These are phyloP conservation scores for Halcyon malimbica DNA, from an alignment of 2,113 vertebrate genomes.

Conservation along the genomic window DNA sequence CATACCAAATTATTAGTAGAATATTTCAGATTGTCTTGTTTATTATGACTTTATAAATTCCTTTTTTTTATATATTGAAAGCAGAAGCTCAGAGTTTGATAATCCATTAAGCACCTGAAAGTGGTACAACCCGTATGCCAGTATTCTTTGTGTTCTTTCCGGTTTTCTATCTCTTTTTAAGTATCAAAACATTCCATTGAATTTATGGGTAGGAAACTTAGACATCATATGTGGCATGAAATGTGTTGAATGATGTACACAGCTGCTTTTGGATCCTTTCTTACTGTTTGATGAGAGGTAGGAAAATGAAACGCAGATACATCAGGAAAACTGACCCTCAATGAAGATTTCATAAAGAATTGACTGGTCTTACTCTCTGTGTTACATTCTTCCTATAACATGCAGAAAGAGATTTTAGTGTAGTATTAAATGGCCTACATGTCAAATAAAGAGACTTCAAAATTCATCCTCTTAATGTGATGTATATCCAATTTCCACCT, in stretches of 20 bases:
- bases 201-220: not conserved
- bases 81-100: not conserved
- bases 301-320: not conserved
- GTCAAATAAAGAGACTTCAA: not conserved
- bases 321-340: not conserved
- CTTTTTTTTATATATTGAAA: not conserved
- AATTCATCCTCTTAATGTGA: not conserved
- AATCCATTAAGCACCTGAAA: not conserved
- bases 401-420: not conserved
- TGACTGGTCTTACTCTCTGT: not conserved
- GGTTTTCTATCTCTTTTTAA: not conserved
- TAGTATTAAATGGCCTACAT: not conserved
- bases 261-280: not conserved
- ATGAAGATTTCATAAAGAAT: not conserved
- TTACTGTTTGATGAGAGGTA: not conserved
- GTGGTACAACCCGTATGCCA: fast-evolving
- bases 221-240: not conserved
- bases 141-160: not conserved
- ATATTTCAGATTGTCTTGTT: not conserved
- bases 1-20: not conserved
- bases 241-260: not conserved
- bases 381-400: not conserved
- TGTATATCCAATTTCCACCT: not conserved
- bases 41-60: not conserved
- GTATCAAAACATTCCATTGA: not conserved